Evolutionary conservation across 2,113 vertebrate genomes (phyloP).

Genomic region (Scartelaos histophorus): DNA sequence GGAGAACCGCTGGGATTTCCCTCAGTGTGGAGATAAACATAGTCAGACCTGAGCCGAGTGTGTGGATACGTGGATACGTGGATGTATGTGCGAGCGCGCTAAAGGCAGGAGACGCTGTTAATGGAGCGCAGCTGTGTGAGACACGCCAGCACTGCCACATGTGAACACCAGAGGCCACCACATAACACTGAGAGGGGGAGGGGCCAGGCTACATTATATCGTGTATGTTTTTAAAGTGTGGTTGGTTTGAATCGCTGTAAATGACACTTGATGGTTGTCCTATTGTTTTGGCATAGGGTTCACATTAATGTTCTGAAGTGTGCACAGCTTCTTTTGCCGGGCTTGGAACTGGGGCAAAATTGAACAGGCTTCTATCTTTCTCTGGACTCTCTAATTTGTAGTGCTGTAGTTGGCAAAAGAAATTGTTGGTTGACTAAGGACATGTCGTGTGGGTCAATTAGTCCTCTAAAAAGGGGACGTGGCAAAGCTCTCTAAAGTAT

Average conservation of each 20-base stretch:
- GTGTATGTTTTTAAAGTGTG: background rate
- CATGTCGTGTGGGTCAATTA: too few species aligned
- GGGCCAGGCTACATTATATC: constrained; percentile 50
- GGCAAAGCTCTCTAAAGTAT: too few species aligned
- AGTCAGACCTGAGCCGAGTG: constrained; percentile 35
- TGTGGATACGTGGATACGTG: constrained; percentile 26
- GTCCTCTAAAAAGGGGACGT: too few species aligned
- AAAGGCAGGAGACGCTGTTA: constrained; percentile 67
- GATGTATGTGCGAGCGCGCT: constrained; percentile 16
- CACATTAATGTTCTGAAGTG: background rate
- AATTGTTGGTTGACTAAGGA: too few species aligned
- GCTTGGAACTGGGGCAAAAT: background rate
- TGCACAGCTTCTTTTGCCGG: background rate
- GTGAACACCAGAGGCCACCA: constrained; percentile 49
- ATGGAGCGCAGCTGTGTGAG: constrained; percentile 71
- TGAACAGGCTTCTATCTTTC: background rate
- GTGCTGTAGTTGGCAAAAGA: too few species aligned
- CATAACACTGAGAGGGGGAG: constrained; percentile 26
- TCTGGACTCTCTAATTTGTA: too few species aligned
- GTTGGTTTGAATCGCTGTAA: background rate
- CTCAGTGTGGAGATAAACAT: constrained; percentile 41
- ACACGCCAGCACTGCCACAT: constrained; percentile 63
- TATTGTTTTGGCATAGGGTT: too few species aligned
- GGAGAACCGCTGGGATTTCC: constrained; percentile 37
- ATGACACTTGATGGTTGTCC: background rate